Evolutionary conservation across 2,888 invertebrate species (phyloP).

Genomic region (Caradrina clavipalpis): DNA sequence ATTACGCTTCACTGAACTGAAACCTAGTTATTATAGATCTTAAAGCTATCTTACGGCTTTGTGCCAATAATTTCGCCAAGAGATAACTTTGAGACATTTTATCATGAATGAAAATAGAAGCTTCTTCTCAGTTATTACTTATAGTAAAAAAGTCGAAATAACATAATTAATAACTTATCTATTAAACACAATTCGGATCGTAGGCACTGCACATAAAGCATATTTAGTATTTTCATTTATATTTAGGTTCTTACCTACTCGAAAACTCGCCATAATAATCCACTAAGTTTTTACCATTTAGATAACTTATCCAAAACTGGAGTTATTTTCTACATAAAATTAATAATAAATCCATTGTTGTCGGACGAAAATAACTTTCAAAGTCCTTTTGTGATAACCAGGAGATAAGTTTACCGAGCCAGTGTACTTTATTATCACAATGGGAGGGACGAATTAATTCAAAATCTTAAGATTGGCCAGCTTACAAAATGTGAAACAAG

Average conservation of each 20-base stretch:
- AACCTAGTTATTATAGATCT: slow-evolving; percentile 25
- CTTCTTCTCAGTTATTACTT: neutral
- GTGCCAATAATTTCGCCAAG: slow-evolving; percentile 24
- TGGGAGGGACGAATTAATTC: slow-evolving; percentile 46
- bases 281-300: neutral
- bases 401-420: slow-evolving; percentile 44
- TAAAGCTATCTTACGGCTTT: slow-evolving; percentile 32
- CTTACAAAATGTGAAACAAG: slow-evolving; percentile 65
- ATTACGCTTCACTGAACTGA: slow-evolving; percentile 7
- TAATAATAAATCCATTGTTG: slow-evolving; percentile 39
- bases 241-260: neutral
- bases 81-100: slow-evolving; percentile 2
- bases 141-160: neutral
- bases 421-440: slow-evolving; percentile 47
- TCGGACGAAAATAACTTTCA: slow-evolving; percentile 29
- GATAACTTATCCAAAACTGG: slow-evolving; percentile 14
- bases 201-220: neutral
- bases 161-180: no score
- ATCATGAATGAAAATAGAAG: neutral
- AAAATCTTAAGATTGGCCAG: slow-evolving; percentile 53
- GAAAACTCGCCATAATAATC: neutral
- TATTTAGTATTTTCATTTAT: neutral
- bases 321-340: slow-evolving; percentile 29
- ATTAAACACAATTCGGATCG: neutral
- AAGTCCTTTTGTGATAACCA: slow-evolving; percentile 40